A percentile compares a stretch with the other conserved stretches of the same genome.
Evolutionary conservation across 2,113 vertebrate genomes (phyloP).

Genomic region (Nestor notabilis): DNA sequence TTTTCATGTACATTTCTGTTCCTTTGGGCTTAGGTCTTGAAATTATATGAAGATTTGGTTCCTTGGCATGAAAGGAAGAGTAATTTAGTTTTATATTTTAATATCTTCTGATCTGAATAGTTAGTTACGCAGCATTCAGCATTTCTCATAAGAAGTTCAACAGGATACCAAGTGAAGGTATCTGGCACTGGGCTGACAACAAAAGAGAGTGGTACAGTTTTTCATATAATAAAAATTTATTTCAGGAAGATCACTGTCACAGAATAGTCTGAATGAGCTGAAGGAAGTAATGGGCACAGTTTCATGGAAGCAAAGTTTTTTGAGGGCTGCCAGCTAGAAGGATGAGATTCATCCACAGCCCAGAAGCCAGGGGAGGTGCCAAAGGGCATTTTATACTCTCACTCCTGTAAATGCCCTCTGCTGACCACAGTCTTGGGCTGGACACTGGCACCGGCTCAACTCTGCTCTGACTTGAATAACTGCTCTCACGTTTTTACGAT

Average conservation of each 20-base stretch:
- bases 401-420: neutral
- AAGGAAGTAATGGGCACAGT: neutral
- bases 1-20: neutral
- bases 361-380: neutral
- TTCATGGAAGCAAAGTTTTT: neutral
- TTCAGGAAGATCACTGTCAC: neutral
- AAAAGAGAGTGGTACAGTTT: neutral
- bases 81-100: slow-evolving; percentile 11
- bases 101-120: neutral
- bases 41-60: neutral
- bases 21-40: neutral
- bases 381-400: neutral
- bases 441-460: neutral
- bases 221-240: neutral
- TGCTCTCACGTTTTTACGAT: neutral
- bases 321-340: neutral
- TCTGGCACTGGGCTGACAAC: neutral
- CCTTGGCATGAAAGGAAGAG: neutral
- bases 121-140: neutral
- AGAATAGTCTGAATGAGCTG: neutral
- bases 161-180: neutral
- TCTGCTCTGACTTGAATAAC: fast-evolving
- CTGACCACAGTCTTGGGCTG: too few relatives aligned
- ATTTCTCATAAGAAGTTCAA: neutral
- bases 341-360: neutral